Base-by-base conservation (phyloP, 2,888 invertebrate genomes). In the Hecatera dysodea region DNA sequence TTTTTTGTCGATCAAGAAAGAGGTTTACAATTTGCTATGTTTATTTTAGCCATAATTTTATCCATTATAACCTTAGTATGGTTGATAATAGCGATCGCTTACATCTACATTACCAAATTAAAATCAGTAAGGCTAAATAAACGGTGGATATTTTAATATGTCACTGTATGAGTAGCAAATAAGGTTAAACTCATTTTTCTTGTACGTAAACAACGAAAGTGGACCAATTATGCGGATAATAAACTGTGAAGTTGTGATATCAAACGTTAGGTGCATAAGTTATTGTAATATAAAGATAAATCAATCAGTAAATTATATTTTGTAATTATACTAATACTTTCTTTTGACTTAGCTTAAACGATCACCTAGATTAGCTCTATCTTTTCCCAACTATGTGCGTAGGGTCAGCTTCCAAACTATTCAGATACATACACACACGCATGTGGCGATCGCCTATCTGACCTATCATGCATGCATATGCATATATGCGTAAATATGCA, bases 1-100 rank as follows among this genome's bases (percentile, higher is more conserved):
- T 91, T 92, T 65, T 76, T 91, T 19, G 84, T 93, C 22, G 89
- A 89, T 29, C 73, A 88, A 72, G 89, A 91, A 39, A 89, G 86
- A 57, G 94, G 93, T 53, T 85, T 93, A 57, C 93, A 95, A 75
- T 82, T 86, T 42, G 85, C 90, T 36, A 89, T 95, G 90, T 92
- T 92, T 69, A 89, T 94, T 73, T 84, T 95, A 85, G 92, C 91
- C 1, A 80, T 91, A 66, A 83, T 89, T 46, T 82, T 94, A 63
- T 88, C 91, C 24, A 77, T 84, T n/a, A 89, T 93, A 24, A 90
- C 93, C 22, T 72, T 89, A n/a, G 75, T 92, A 22, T 96, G 96
- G 96, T 76, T 89, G 2, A 74, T 91, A 60, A 89, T 96, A 84
- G 88, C 90, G 8, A 78, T 83, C 15, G 84, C 91, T 64, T 90